Conservation (phyloP, 1,140 invertebrate genomes). For the Nasonia giraulti region DNA sequence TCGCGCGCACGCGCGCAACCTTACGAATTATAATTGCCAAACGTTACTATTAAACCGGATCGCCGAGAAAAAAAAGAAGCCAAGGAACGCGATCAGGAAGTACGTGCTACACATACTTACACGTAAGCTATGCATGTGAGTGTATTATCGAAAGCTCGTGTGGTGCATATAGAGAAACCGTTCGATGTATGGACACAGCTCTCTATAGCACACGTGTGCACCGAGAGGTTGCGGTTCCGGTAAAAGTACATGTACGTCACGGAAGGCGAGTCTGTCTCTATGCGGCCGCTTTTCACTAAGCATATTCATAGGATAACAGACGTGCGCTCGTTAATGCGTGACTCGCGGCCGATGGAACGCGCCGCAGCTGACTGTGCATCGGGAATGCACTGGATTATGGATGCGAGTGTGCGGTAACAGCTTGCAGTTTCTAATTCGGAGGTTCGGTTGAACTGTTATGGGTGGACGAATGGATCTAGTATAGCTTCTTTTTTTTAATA, state of each 20-base stretch:
- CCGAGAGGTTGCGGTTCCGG: constrained; percentile 53
- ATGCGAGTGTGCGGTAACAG: neutral
- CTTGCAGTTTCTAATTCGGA: too few relatives aligned
- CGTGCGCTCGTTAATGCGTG: constrained; percentile 1
- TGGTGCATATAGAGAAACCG: neutral
- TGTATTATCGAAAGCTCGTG: constrained; percentile 13
- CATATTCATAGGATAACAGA: neutral
- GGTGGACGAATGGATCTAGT: neutral
- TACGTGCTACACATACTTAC: constrained; percentile 13
- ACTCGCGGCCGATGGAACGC: neutral
- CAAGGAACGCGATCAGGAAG: constrained; percentile 58
- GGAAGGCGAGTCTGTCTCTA: neutral
- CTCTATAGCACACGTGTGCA: neutral
- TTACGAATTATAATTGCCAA: constrained; percentile 41
- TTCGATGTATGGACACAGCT: neutral
- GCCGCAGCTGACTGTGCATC: neutral
- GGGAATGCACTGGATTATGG: neutral
- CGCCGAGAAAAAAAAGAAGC: constrained; percentile 6
- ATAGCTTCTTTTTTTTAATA: neutral
- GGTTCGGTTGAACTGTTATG: neutral
- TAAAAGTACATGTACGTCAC: constrained; percentile 40
- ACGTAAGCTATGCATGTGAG: neutral
- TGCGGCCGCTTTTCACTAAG: neutral
- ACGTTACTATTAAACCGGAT: constrained; percentile 34
- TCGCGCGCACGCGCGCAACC: neutral